These are phyloP conservation scores for Moxostoma hubbsi DNA, from an alignment of 2,797 vertebrate species.

Conservation along the genomic window DNA sequence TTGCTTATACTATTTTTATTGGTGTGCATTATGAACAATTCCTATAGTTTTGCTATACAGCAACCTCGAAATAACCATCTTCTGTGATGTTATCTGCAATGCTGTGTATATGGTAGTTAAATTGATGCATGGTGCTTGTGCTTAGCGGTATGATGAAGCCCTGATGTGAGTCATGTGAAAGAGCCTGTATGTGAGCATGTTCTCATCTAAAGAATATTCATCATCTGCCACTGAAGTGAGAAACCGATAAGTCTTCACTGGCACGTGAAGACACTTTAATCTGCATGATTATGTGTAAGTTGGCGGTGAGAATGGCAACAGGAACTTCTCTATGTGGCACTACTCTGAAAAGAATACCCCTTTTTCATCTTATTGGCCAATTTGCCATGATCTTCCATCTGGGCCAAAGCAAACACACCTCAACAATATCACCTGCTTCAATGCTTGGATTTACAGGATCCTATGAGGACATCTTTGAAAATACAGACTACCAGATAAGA, in stretches of 20 bases:
- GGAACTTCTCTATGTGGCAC: background rate
- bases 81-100: too few species aligned
- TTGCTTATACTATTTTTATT: background rate
- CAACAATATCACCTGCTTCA: constrained; percentile 25
- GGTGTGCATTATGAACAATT: too few species aligned
- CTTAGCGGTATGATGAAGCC: too few species aligned
- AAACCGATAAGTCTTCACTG: constrained; percentile 10
- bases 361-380: constrained; percentile 30
- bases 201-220: constrained; percentile 26
- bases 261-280: constrained; percentile 4
- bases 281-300: background rate
- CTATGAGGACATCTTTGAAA: background rate
- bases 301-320: background rate
- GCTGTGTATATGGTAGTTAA: too few species aligned
- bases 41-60: background rate
- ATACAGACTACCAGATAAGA: background rate
- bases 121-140: too few species aligned
- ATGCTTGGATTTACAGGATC: constrained; percentile 25
- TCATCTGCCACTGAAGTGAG: background rate
- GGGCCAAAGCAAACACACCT: constrained; percentile 37
- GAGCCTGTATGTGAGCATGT: too few species aligned
- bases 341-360: background rate
- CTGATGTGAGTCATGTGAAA: background rate
- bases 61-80: too few species aligned
- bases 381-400: constrained; percentile 32